phyloP scores from a whole-genome alignment of 2,888 invertebrate species.

The Lepas anatifera region DNA sequence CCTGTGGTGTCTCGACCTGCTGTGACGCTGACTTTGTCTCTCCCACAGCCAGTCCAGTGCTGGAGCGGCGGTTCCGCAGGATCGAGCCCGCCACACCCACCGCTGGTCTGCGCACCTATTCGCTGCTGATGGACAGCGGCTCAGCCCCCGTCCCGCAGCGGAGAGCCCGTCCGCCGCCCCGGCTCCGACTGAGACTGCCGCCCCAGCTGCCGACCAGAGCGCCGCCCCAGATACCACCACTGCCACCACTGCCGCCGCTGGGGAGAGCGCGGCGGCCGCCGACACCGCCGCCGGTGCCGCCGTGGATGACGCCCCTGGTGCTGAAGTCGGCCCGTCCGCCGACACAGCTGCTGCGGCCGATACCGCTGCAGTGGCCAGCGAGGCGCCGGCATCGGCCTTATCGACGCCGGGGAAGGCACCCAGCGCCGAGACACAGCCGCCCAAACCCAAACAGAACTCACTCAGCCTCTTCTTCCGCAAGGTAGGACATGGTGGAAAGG shows the following conservation, averaged over 20 bases:
- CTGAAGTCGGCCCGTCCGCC: not conserved
- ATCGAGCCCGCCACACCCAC: no score
- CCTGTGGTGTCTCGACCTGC: not conserved
- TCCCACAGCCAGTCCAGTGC: not conserved
- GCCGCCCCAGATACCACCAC: not conserved
- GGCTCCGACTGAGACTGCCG: conserved; percentile 2
- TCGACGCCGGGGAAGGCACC: not conserved
- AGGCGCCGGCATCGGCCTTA: not conserved
- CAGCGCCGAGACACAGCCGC: not conserved
- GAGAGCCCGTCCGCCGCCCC: no score
- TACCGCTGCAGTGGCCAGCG: not conserved
- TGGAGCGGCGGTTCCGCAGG: conserved; percentile 17
- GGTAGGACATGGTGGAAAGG: conserved; percentile 38
- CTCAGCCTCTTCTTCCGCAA: conserved; percentile 74
- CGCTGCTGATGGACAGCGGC: conserved; percentile 10
- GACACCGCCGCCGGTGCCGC: not conserved
- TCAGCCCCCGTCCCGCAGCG: no score
- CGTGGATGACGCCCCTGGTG: not conserved
- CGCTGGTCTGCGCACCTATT: conserved; percentile 14
- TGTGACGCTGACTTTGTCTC: conserved; percentile 13
- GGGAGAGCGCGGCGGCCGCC: not conserved
- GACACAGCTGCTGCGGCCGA: not conserved
- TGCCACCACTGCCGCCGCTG: not conserved
- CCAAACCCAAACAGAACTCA: conserved; percentile 41
- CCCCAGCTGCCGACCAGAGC: not conserved